Evolutionary conservation across 2,888 invertebrate genomes (phyloP), one percentile per base, ranked within the genome.

Genomic region (Ectemnius continuus): DNA sequence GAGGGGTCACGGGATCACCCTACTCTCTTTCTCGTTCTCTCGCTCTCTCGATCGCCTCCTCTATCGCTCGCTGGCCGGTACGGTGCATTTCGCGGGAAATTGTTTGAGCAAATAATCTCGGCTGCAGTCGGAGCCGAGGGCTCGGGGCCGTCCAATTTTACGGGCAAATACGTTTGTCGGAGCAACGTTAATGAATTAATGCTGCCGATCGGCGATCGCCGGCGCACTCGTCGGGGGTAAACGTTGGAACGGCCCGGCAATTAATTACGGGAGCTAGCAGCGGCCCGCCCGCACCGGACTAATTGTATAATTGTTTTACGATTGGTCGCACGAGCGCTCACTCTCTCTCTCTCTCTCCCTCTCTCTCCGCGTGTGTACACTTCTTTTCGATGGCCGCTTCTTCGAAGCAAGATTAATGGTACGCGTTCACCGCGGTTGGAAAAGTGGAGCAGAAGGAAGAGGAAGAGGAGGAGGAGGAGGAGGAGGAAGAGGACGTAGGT

Each of bases 241-340:
- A 84, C 84, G 84, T 84, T 81, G 84, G 84, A 88, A 87, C 82
- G 84, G 78, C 80, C 36, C 65, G 67, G 79, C 85, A 85, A 87
- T 89, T 88, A 88, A 89, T 89, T 88, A 87, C 87, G 83, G 75
- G 75, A 77, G 75, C 36, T 36, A 6, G 36, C 36, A 36, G 1
- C 11, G 36, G 36, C 36, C 11, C 36, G 36, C 36, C 36, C 36
- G 36, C 11, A 11, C 36, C 67, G 80, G 80, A 78, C 86, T 87
- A 88, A 89, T 88, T 88, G 85, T 86, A 85, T 87, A 85, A 89
- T 89, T 89, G 88, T 88, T 88, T 86, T 87, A 86, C 87, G 87
- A 88, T 86, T 86, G 75, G 80, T 73, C 66, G 76, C 48, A 23
- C 66, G 18, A 11, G 36, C 62, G 48, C 46, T 16, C 14, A 6